phyloP scores from a whole-genome alignment of 2,797 vertebrate genomes.

The Chelon auratus region DNA sequence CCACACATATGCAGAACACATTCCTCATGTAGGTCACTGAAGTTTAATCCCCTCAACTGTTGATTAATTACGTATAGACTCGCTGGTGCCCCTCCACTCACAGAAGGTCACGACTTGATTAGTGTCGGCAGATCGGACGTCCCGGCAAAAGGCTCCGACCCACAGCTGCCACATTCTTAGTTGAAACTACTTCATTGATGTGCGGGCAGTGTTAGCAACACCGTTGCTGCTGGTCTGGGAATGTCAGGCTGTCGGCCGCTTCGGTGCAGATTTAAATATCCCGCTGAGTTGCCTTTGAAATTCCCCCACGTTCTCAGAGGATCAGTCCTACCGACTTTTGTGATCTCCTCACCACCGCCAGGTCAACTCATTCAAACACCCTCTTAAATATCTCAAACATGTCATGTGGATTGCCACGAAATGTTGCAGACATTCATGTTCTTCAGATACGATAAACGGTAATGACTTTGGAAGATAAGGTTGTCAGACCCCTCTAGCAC shows the following conservation, averaged over 20 bases:
- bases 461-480: too few relatives aligned
- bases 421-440: background rate
- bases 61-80: constrained; percentile 66
- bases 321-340: too few relatives aligned
- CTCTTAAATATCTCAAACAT: too few relatives aligned
- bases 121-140: constrained; percentile 50
- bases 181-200: background rate
- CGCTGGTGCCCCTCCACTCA: constrained; percentile 43
- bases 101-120: constrained; percentile 53
- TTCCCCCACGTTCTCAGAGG: too few relatives aligned
- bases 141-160: constrained; percentile 12
- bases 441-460: background rate
- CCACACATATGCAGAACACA: constrained; percentile 8
- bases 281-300: too few relatives aligned
- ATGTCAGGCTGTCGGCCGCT: too few relatives aligned
- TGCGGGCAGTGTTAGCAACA: too few relatives aligned
- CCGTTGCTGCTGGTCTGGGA: too few relatives aligned
- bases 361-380: too few relatives aligned
- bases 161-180: constrained; percentile 1
- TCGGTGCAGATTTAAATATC: too few relatives aligned
- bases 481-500: too few relatives aligned
- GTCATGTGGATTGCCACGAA: background rate
- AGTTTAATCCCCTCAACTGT: constrained; percentile 72
- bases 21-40: constrained; percentile 66
- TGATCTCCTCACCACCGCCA: too few relatives aligned